Evolutionary conservation across 2,888 invertebrate species (phyloP), one percentile per base, ranked within the genome.

Genomic region (Phyto melanocephala): DNA sequence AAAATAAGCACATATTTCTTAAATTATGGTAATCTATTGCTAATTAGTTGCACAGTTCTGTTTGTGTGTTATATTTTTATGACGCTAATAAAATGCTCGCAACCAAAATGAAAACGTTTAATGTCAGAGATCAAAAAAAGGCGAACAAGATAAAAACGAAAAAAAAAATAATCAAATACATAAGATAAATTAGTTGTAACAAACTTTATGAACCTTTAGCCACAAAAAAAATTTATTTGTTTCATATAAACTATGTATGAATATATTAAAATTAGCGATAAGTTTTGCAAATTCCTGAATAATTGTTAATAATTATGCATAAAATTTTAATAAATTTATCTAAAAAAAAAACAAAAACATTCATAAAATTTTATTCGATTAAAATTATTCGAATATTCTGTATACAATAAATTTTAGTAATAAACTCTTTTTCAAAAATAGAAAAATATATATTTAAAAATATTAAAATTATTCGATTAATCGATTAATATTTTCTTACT

Each of bases 31-130:
- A 28, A 28, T 28, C n/a, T n/a, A n/a, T n/a, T n/a, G n/a, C n/a
- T n/a, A n/a, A n/a, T 28, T 5, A 28, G 6, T 28, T 28, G 28
- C 28, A 5, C 11, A 3, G 6, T 37, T 11, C 22, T 17, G 40
- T 28, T 52, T 62, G 2, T 15, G 42, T 67, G 7, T 37, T 17
- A 17, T 17, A 28, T 60, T 20, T 60, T 68, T 37, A 68, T 42
- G 37, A 15, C 13, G n/a, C 76, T 33, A 28, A 40, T 40, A 33
- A 40, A 40, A 67, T 50, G 68, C 60, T 68, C 60, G 68, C 60
- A 62, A 68, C 33, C 68, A 42, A 33, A 68, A 77, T 68, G 60
- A 68, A 77, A 68, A 60, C 76, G 42, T 77, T 77, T 68, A 77
- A 77, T 77, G 76, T 68, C 67, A 40, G 68, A 77, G 68, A 62